Percentiles rank a stretch among this genome's conserved stretches.
Evolutionary conservation across 2,113 vertebrate species (phyloP).

Genomic region (Onychorhynchus coronatus): DNA sequence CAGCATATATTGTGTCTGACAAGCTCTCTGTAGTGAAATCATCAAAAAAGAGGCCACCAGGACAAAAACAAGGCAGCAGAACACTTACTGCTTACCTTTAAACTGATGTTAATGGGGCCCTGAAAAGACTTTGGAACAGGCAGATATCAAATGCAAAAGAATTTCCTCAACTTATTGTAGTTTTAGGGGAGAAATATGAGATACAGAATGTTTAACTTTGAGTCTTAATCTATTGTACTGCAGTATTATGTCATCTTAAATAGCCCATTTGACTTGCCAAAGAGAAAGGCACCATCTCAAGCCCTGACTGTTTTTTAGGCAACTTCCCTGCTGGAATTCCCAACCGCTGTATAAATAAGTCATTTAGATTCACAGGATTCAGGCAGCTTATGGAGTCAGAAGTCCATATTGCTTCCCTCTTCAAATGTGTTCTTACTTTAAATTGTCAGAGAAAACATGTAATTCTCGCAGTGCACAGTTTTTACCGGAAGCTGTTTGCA

Average conservation of each 20-base stretch:
- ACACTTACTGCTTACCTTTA: background rate
- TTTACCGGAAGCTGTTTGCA: background rate
- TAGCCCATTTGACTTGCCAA: background rate
- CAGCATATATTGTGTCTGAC: background rate
- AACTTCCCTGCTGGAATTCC: background rate
- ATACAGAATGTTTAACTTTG: background rate
- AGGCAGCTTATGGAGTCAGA: background rate
- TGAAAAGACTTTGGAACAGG: background rate
- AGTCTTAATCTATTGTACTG: background rate
- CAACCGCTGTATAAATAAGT: background rate
- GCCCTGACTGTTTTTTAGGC: background rate
- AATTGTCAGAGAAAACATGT: background rate
- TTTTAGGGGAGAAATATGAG: background rate
- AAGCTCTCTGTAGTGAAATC: background rate
- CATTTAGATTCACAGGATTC: background rate
- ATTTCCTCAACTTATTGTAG: background rate
- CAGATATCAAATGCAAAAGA: background rate
- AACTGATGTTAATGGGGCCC: background rate
- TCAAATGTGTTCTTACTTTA: background rate
- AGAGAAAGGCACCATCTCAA: background rate
- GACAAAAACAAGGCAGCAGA: background rate
- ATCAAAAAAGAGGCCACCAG: background rate
- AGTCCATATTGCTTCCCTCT: background rate
- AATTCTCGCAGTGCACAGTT: background rate
- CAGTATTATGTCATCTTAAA: background rate